Conservation (phyloP, 2,797 vertebrate genomes). For the Podarcis lilfordi region DNA sequence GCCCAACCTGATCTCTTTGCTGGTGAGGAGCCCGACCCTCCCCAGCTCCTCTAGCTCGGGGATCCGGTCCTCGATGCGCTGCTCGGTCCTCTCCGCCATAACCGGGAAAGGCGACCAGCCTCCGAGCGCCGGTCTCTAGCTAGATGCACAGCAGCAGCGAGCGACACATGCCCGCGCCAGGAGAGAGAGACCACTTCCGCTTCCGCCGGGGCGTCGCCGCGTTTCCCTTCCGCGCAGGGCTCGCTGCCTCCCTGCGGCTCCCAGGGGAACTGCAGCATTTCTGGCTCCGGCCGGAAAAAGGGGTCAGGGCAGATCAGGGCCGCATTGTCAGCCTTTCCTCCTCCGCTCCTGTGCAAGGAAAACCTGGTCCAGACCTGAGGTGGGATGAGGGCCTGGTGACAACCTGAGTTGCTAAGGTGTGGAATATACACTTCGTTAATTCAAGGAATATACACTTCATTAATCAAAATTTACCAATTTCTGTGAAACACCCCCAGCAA, state of each 20-base stretch:
- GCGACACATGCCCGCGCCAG: no score
- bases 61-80: constrained; percentile 88
- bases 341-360: not conserved
- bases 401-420: no score
- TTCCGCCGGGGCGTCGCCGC: not conserved
- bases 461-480: no score
- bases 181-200: fast-evolving
- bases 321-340: not conserved
- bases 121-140: fast-evolving
- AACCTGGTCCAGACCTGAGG: not conserved
- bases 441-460: no score
- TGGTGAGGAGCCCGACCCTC: constrained; percentile 91
- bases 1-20: constrained; percentile 88
- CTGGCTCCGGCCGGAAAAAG: not conserved
- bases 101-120: fast-evolving
- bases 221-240: not conserved
- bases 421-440: not conserved
- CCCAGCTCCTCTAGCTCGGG: constrained; percentile 93
- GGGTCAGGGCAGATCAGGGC: not conserved
- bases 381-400: no score
- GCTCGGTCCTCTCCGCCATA: constrained; percentile 94
- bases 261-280: not conserved
- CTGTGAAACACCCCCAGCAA: no score
- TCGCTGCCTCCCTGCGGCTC: constrained; percentile 10
- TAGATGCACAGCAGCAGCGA: fast-evolving